Evolutionary conservation across 2,113 vertebrate genomes (phyloP).

Genomic region (Typhlomys cinereus): DNA sequence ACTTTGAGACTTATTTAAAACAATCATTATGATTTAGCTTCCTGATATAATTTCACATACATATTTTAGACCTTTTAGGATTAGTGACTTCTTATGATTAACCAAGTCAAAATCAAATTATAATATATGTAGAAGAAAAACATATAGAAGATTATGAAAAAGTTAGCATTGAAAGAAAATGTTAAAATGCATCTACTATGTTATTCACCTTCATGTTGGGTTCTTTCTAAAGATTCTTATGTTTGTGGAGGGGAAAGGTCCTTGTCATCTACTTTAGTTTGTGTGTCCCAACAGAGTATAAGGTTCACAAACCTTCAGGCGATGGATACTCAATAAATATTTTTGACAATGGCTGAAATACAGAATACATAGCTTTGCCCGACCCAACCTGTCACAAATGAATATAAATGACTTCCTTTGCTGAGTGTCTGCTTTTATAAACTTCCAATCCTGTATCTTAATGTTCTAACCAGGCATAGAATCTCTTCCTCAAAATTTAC

Average conservation of each 20-base stretch:
- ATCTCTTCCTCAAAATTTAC: constrained; percentile 68
- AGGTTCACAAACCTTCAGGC: constrained; percentile 34
- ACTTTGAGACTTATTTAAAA: constrained; percentile 25
- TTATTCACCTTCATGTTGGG: constrained; percentile 49
- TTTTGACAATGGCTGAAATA: constrained; percentile 69
- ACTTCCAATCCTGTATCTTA: constrained; percentile 51
- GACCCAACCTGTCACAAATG: constrained; percentile 39
- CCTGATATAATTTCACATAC: background rate
- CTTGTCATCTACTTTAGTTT: constrained; percentile 42
- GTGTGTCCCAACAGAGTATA: background rate
- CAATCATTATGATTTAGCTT: constrained; percentile 35
- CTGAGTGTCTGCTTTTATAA: constrained; percentile 47
- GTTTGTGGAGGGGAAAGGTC: constrained; percentile 32
- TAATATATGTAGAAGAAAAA: background rate
- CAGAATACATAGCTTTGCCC: constrained; percentile 45
- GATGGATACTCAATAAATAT: constrained; percentile 64
- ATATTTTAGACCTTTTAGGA: constrained; percentile 13
- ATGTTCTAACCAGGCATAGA: constrained; percentile 58
- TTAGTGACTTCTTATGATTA: constrained; percentile 5
- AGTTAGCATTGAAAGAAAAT: background rate
- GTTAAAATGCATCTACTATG: constrained; percentile 17
- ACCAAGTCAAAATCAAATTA: background rate
- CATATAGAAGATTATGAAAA: background rate
- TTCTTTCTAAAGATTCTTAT: constrained; percentile 31
- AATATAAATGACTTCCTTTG: constrained; percentile 60